Percentiles rank a stretch among this genome's conserved stretches.
Evolutionary conservation across 2,113 vertebrate species (phyloP).

Genomic region (Variabilichromis moorii): DNA sequence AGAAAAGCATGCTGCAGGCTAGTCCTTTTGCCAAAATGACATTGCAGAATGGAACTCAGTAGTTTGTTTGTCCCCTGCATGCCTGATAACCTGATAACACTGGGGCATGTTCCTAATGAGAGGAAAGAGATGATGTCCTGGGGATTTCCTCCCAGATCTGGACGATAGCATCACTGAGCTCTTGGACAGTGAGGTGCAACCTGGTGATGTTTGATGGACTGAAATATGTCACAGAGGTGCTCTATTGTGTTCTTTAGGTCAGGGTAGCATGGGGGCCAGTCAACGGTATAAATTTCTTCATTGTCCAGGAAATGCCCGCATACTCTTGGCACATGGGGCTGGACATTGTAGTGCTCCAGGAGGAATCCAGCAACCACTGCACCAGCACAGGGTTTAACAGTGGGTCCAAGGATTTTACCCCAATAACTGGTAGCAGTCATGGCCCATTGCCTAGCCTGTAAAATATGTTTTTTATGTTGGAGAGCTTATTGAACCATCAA

Average conservation of each 20-base stretch:
- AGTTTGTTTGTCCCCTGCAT: not conserved
- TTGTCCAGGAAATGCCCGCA: not conserved
- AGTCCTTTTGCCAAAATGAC: not conserved
- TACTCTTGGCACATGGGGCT: not conserved
- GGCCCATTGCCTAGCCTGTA: not conserved
- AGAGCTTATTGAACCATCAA: not conserved
- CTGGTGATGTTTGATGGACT: not conserved
- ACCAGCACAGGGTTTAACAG: not conserved
- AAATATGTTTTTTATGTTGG: not conserved
- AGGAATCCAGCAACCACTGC: not conserved
- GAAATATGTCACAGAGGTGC: not conserved
- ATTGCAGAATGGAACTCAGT: not conserved
- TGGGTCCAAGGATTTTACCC: not conserved
- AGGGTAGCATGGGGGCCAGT: not conserved
- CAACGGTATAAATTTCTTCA: not conserved
- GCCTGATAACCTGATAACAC: not conserved
- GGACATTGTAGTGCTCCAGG: not conserved
- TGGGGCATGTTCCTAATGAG: not conserved
- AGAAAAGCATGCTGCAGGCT: not conserved
- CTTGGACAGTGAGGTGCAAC: not conserved
- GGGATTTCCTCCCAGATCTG: not conserved
- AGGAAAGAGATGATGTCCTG: not conserved
- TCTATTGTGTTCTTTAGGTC: not conserved
- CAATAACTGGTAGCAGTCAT: not conserved
- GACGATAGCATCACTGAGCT: not conserved